Percentiles rank a stretch among this genome's conserved stretches.
Conservation (phyloP, 2,888 invertebrate genomes). For the Taenaris catops region DNA sequence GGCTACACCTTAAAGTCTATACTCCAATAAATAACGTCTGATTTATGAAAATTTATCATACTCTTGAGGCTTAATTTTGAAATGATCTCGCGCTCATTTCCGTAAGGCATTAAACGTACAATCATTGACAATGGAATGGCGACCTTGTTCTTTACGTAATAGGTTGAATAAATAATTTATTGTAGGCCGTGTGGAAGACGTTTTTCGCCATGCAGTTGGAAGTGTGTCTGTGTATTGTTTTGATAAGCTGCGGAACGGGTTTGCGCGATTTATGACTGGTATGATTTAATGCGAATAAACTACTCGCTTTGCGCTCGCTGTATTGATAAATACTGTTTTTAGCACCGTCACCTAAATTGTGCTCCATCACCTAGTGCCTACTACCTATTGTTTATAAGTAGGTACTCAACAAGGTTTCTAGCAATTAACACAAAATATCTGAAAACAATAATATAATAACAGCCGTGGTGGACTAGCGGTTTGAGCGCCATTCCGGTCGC, state of each 20-base stretch:
- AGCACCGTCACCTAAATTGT: constrained; percentile 46
- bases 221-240: constrained; percentile 80
- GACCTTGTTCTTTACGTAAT: constrained; percentile 45
- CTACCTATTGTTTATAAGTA: too few species aligned
- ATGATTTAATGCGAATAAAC: constrained; percentile 80
- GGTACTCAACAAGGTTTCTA: too few species aligned
- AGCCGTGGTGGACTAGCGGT: too few species aligned
- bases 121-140: constrained; percentile 41
- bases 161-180: constrained; percentile 39
- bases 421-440: too few species aligned
- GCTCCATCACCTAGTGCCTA: too few species aligned
- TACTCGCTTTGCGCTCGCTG: constrained; percentile 65
- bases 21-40: constrained; percentile 74
- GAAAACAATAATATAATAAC: too few species aligned
- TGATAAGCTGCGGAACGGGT: constrained; percentile 79
- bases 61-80: constrained; percentile 78
- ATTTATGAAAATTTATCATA: constrained; percentile 79
- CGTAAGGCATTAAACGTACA: constrained; percentile 38
- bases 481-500: too few species aligned
- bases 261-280: constrained; percentile 73
- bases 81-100: constrained; percentile 48
- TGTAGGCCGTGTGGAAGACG: constrained; percentile 42
- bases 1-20: constrained; percentile 73
- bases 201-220: constrained; percentile 54
- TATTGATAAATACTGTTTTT: constrained; percentile 71